Conservation (phyloP, 2,797 vertebrate genomes). For the Phalanger gymnotis region DNA sequence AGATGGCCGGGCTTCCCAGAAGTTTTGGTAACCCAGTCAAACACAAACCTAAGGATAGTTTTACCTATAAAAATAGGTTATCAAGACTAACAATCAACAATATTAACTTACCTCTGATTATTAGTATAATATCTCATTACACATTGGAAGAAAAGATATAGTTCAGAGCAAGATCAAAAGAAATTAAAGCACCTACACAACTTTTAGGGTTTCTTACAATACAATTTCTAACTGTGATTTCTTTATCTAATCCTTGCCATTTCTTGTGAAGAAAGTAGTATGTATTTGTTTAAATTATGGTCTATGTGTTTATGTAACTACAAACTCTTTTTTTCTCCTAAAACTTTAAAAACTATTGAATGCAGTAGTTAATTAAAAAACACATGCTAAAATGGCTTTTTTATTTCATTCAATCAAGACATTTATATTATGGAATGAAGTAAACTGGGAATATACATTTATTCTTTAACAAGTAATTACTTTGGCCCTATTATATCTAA, state of each 20-base stretch:
- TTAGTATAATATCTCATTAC: neutral
- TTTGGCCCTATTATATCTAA: neutral
- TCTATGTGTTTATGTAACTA: neutral
- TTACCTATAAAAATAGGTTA: neutral
- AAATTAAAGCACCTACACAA: neutral
- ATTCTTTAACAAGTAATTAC: neutral
- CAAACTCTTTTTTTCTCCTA: neutral
- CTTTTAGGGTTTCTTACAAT: neutral
- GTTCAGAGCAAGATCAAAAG: neutral
- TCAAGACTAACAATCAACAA: neutral
- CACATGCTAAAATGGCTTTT: neutral
- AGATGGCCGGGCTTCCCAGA: neutral
- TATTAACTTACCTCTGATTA: neutral
- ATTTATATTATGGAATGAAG: neutral
- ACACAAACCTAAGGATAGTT: neutral
- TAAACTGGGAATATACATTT: neutral
- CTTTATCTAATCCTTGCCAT: slow-evolving; percentile 12
- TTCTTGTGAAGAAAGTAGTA: slow-evolving; percentile 10
- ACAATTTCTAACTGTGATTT: neutral
- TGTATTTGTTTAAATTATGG: neutral
- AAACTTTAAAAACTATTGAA: neutral
- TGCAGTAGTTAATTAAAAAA: neutral
- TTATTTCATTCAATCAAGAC: neutral
- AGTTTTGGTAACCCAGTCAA: neutral
- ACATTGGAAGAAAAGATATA: neutral